Evolutionary conservation across 1,140 invertebrate species (phyloP).

Genomic region (Lepidotrigona ventralis): DNA sequence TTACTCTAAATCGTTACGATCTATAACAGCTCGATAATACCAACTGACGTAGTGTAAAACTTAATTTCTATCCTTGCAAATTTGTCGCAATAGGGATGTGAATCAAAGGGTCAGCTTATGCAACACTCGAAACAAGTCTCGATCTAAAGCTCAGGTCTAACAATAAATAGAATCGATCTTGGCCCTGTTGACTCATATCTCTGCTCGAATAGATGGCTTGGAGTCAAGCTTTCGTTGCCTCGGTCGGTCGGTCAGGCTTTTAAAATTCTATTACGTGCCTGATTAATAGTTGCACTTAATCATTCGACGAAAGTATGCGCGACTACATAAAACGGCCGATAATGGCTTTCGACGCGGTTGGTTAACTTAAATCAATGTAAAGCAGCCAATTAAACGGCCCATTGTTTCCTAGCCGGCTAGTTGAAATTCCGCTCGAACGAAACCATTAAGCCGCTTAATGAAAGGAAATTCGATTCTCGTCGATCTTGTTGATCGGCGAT

Average conservation of each 20-base stretch:
- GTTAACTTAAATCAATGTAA: slow-evolving; percentile 38
- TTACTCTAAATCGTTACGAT: no score
- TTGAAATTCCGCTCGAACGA: slow-evolving; percentile 32
- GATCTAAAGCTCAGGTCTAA: neutral
- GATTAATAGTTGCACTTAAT: slow-evolving; percentile 33
- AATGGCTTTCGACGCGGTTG: slow-evolving; percentile 28
- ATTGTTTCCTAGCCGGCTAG: slow-evolving; percentile 17
- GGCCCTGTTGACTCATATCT: neutral
- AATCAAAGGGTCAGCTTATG: no score
- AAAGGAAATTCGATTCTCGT: slow-evolving; percentile 26
- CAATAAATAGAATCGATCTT: neutral
- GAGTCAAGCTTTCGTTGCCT: neutral
- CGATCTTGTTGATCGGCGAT: neutral
- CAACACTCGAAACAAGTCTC: neutral
- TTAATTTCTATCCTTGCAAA: neutral
- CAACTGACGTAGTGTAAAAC: neutral
- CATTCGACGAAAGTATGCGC: slow-evolving; percentile 20
- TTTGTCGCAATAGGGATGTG: neutral
- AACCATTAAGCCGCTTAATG: slow-evolving; percentile 22
- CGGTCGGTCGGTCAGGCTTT: neutral
- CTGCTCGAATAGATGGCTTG: neutral
- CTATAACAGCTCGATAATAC: no score
- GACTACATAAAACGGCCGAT: slow-evolving; percentile 22
- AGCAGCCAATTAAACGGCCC: slow-evolving; percentile 26
- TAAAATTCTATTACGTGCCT: slow-evolving; percentile 21